These are phyloP conservation scores for Aleiodes leptofemur DNA, from an alignment of 2,888 invertebrate species.

Conservation along the genomic window DNA sequence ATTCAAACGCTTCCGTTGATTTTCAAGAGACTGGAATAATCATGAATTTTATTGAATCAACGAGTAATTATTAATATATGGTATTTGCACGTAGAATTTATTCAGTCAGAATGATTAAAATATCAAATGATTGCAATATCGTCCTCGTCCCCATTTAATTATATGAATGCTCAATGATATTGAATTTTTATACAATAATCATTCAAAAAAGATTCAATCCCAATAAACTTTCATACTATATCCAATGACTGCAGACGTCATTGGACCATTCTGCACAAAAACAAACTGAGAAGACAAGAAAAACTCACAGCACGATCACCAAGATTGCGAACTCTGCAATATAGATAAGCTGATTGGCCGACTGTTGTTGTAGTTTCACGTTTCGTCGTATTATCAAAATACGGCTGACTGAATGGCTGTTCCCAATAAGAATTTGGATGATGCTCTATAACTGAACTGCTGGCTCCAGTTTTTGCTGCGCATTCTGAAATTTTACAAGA, in stretches of 20 bases:
- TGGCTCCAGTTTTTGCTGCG: conserved; percentile 63
- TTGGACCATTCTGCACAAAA: not conserved
- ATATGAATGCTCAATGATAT: no score
- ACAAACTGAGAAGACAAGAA: conserved; percentile 1
- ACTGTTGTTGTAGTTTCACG: conserved; percentile 91
- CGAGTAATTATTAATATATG: no score
- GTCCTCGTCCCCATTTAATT: no score
- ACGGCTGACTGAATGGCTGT: conserved; percentile 89
- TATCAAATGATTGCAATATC: no score
- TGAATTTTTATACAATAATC: no score
- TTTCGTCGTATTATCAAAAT: conserved; percentile 91
- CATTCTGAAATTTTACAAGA: conserved; percentile 64
- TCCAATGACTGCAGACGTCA: not conserved
- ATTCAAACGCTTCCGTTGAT: no score
- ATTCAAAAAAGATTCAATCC: no score
- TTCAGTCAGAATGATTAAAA: no score
- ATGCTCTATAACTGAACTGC: conserved; percentile 68
- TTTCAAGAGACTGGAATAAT: no score
- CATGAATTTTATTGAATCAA: no score
- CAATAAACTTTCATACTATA: no score
- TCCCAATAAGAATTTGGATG: conserved; percentile 71
- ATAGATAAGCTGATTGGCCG: conserved; percentile 89
- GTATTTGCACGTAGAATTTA: no score
- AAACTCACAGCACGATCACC: conserved; percentile 91
- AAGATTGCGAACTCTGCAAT: conserved; percentile 90